Evolutionary conservation across 2,888 invertebrate species (phyloP), one percentile per base, ranked within the genome.

Genomic region (Odontocolon sp.): DNA sequence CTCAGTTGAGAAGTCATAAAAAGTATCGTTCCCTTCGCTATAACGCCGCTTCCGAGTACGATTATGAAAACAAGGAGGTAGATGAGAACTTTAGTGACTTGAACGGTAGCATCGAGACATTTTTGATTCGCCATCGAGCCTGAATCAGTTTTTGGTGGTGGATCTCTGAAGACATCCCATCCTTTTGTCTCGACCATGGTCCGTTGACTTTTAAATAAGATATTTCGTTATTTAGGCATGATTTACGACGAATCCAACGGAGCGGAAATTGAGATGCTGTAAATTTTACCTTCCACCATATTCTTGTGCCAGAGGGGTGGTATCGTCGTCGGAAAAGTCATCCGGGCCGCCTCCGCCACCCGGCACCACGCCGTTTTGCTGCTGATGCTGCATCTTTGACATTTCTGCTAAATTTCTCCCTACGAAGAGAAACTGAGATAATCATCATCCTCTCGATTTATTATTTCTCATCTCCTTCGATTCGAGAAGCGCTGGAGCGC

Each of bases 151-250:
- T 97, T 96, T 84, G 95, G 95, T 6, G 98, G 98, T 83, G 97
- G 95, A 91, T 97, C 95, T 88, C 97, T 93, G 92, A 98, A 98
- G 74, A 98, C 97, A 93, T 98, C 98, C 98, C 98, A 98, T 94
- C 95, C 96, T 94, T 97, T 97, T 84, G 96, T 96, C 91, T 96
- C 96, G 87, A 95, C 94, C 84, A 96, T 94, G 77, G 96, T 96
- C 87, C 96, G 93, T 91, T 95, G 95, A 89, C 96, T 96, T 42
- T 92, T 40, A 5, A 33, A 67, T 45, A 14, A 28, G 31, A 61
- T 26, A 14, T 50, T 50, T 26, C 50, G 28, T 14, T 21, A 52
- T 11, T 52, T n/a, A n/a, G n/a, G n/a, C n/a, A n/a, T n/a, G n/a
- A n/a, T n/a, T n/a, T n/a, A n/a, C n/a, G n/a, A n/a, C n/a, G n/a